Conservation (phyloP, 1,140 invertebrate species). For the Capitella teleta region DNA sequence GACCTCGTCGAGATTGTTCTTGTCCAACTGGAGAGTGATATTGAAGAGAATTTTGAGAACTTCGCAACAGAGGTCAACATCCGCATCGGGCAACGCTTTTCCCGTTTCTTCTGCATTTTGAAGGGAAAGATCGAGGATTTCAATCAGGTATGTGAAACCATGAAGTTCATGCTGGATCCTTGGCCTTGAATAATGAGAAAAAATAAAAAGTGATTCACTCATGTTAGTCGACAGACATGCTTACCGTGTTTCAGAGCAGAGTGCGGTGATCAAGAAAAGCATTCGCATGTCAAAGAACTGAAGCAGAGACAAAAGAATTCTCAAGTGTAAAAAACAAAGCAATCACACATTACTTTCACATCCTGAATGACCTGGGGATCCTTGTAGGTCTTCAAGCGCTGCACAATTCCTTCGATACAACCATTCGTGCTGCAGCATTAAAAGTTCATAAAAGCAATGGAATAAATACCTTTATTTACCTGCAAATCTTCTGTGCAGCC, state of each 20-base stretch:
- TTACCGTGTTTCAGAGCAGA: slow-evolving; percentile 54
- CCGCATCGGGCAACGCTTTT: slow-evolving; percentile 45
- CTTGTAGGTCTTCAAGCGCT: slow-evolving; percentile 58
- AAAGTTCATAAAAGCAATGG: not conserved
- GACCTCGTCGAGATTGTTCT: slow-evolving; percentile 42
- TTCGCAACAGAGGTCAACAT: slow-evolving; percentile 65
- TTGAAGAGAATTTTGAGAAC: slow-evolving; percentile 84
- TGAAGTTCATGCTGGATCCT: slow-evolving; percentile 64
- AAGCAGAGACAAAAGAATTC: not conserved
- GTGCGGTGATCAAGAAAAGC: slow-evolving; percentile 74
- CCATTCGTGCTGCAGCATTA: slow-evolving; percentile 49
- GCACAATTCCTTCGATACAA: slow-evolving; percentile 61
- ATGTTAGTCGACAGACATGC: slow-evolving; percentile 1
- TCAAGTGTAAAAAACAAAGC: not conserved
- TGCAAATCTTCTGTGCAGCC: slow-evolving; percentile 55
- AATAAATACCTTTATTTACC: slow-evolving; percentile 21
- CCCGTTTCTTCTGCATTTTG: slow-evolving; percentile 31
- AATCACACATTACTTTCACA: slow-evolving; percentile 48
- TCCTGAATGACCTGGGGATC: slow-evolving; percentile 51
- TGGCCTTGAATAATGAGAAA: slow-evolving; percentile 39
- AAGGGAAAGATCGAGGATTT: slow-evolving; percentile 64
- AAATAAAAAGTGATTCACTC: not conserved
- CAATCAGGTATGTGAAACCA: slow-evolving; percentile 66
- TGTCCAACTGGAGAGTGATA: slow-evolving; percentile 51
- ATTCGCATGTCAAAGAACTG: slow-evolving; percentile 75